Base-by-base conservation (phyloP, 2,113 vertebrate species). In the Prunella himalayana region DNA sequence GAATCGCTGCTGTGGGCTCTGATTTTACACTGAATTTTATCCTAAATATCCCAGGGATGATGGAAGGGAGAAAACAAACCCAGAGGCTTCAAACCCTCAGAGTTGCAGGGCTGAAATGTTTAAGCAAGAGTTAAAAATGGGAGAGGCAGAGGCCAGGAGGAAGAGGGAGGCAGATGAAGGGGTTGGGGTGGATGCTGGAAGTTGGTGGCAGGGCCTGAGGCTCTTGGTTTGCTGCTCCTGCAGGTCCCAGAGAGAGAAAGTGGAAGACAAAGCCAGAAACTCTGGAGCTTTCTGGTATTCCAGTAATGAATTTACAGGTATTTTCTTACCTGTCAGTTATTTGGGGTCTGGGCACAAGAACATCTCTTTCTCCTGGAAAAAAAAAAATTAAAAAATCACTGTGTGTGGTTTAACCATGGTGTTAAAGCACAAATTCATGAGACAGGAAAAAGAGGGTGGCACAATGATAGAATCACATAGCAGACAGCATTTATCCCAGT, bases 1-100 rank as follows among this genome's bases (percentile, higher is more conserved):
- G 61, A 3, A 5, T 9, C 7, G 2, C 7, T 64, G 69, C 42
- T 49, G 49, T 2, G 7, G 22, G 28, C 76, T 66, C 59, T 70
- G 2, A 7, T 33, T 69, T 61, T 31, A 10, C 41, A 8, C 31
- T 18, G 3, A 31, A 49, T 78, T 73, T n/a, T 64, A 25, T 27
- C 35, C 49, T 28, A 2, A 84, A 71, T 31, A 9, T 3, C 21
- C 70, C 41, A 15, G 9, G 37, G 35, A 3, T 60, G 47, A 10
- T 28, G 27, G 54, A 50, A 47, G 41, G 53, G 63, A 77, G 73
- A 23, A 86, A 71, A 50, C 3, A 42, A 86, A 65, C 33, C 31
- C 1, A 0, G 11, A 11, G 42, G 42, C 44, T 73, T 86, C 50
- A 9, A 56, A 16, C 8, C 39, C 2, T 19, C 6, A 2, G 41